Conservation (phyloP, 1,140 invertebrate species). For the Arion vulgaris region DNA sequence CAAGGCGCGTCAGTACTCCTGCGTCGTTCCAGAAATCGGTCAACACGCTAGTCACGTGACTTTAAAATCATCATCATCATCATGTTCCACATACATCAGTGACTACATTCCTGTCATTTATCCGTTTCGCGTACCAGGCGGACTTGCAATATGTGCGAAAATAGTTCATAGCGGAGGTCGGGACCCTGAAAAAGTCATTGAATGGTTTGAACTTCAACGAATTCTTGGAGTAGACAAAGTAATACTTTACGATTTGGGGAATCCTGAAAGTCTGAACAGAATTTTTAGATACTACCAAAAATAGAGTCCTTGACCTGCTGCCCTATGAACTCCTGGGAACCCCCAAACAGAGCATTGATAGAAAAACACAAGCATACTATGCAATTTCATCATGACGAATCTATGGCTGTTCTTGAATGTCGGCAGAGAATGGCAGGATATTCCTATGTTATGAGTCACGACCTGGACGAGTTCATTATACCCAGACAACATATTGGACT, state of each 20-base stretch:
- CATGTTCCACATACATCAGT: not conserved
- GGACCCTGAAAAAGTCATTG: slow-evolving; percentile 34
- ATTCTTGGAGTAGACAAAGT: slow-evolving; percentile 43
- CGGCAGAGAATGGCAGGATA: slow-evolving; percentile 40
- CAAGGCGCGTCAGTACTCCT: not conserved
- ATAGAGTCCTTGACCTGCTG: slow-evolving; percentile 18
- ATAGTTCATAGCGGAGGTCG: slow-evolving; percentile 14
- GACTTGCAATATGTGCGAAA: slow-evolving; percentile 21
- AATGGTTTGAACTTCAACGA: slow-evolving; percentile 45
- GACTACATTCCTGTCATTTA: not conserved
- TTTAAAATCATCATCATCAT: not conserved
- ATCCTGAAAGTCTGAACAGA: slow-evolving; percentile 19
- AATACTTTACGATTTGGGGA: slow-evolving; percentile 32
- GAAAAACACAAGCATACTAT: not conserved
- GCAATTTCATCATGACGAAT: slow-evolving; percentile 43
- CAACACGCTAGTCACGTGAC: not conserved
- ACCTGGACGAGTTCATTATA: slow-evolving; percentile 41
- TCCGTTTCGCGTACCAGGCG: not conserved
- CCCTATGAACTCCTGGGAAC: slow-evolving; percentile 38
- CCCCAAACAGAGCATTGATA: slow-evolving; percentile 17
- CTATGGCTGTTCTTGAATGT: slow-evolving; percentile 45
- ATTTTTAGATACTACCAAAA: slow-evolving; percentile 39
- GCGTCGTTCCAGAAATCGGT: not conserved
- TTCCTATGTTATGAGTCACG: slow-evolving; percentile 29
- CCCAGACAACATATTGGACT: slow-evolving; percentile 13